Evolutionary conservation across 2,888 invertebrate genomes (phyloP).

Genomic region (Achlya flavicornis): DNA sequence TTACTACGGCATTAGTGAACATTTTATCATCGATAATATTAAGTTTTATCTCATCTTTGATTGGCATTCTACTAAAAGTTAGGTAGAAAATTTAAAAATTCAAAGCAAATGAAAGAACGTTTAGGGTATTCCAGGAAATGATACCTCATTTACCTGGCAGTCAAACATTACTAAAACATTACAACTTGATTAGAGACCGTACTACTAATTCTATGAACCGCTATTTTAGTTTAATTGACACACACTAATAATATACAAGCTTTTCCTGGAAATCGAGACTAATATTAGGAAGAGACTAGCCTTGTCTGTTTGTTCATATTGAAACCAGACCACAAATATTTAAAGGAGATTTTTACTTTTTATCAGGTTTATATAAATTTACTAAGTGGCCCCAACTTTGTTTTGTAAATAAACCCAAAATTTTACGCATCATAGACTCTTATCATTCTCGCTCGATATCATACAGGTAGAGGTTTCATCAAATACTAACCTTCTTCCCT

Average conservation of each 20-base stretch:
- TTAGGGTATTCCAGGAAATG: not conserved
- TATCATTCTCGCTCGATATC: too few relatives aligned
- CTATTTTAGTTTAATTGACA: slow-evolving; percentile 2
- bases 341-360: too few relatives aligned
- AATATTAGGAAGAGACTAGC: not conserved
- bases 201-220: not conserved
- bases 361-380: too few relatives aligned
- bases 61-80: not conserved
- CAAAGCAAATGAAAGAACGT: not conserved
- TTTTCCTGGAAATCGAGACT: not conserved
- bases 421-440: too few relatives aligned
- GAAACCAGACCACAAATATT: too few relatives aligned
- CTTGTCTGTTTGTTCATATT: not conserved
- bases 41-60: too few relatives aligned
- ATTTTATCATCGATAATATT: too few relatives aligned
- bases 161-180: not conserved
- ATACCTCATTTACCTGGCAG: not conserved
- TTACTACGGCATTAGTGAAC: too few relatives aligned
- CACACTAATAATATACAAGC: not conserved
- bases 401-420: too few relatives aligned
- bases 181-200: not conserved
- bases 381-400: too few relatives aligned
- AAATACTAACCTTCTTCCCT: too few relatives aligned
- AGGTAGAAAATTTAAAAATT: not conserved
- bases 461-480: too few relatives aligned